These are phyloP conservation scores for Rhyacophila evoluta DNA, from an alignment of 2,888 invertebrate genomes.

Conservation along the genomic window DNA sequence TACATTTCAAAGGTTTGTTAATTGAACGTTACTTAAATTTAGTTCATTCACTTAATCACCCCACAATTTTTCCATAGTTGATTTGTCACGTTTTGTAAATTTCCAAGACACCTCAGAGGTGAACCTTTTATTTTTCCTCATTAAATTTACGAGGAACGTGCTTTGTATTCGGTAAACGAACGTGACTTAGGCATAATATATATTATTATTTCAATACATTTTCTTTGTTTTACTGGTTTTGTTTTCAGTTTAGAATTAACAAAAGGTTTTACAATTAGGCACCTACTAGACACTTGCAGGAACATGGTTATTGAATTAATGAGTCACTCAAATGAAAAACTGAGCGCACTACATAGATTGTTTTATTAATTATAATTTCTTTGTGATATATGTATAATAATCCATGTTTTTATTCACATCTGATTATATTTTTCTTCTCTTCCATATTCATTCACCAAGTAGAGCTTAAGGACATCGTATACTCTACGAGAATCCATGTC, in stretches of 20 bases:
- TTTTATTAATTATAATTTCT: too few species aligned
- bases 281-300: too few species aligned
- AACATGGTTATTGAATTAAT: too few species aligned
- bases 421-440: too few species aligned
- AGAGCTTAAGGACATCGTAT: too few species aligned
- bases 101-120: slow-evolving; percentile 45
- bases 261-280: too few species aligned
- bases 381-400: too few species aligned
- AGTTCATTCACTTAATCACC: not conserved
- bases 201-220: not conserved
- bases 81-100: slow-evolving; percentile 44
- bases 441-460: too few species aligned
- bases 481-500: too few species aligned
- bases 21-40: not conserved
- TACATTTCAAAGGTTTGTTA: not conserved
- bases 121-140: slow-evolving; percentile 45
- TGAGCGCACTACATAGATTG: too few species aligned
- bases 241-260: not conserved
- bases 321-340: too few species aligned
- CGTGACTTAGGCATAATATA: slow-evolving; percentile 21
- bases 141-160: slow-evolving; percentile 48
- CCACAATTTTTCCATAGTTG: slow-evolving; percentile 20
- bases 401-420: too few species aligned
- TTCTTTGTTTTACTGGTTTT: not conserved
- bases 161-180: slow-evolving; percentile 35